Conservation (phyloP, 1,140 invertebrate genomes). For the Goniozus legneri region DNA sequence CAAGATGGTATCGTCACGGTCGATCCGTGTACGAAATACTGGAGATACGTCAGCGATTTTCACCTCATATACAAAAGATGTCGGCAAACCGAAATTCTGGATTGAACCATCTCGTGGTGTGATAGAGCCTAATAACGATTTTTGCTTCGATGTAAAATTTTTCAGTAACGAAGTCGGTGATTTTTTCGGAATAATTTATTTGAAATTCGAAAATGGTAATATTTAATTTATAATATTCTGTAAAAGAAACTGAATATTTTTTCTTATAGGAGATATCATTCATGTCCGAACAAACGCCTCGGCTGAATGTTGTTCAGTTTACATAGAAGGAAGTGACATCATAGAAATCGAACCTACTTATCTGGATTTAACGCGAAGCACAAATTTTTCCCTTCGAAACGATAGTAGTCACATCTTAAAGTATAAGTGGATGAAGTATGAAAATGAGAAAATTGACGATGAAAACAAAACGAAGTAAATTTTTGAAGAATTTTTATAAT, state of each 20-base stretch:
- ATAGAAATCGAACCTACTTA: slow-evolving; percentile 49
- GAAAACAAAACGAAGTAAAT: slow-evolving; percentile 26
- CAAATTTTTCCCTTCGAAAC: slow-evolving; percentile 44
- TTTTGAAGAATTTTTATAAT: neutral
- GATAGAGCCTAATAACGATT: slow-evolving; percentile 35
- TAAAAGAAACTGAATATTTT: too few relatives aligned
- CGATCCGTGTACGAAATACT: slow-evolving; percentile 45
- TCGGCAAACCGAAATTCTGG: too few relatives aligned
- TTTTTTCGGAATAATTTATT: slow-evolving; percentile 30
- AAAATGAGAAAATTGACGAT: slow-evolving; percentile 24
- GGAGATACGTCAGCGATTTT: slow-evolving; percentile 40
- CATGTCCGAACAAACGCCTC: slow-evolving; percentile 31
- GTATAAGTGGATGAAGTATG: slow-evolving; percentile 46
- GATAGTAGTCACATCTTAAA: slow-evolving; percentile 42
- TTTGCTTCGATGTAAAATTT: slow-evolving; percentile 38
- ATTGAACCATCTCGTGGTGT: slow-evolving; percentile 41
- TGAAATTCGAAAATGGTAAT: slow-evolving; percentile 48
- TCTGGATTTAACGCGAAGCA: slow-evolving; percentile 40
- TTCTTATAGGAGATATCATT: slow-evolving; percentile 40
- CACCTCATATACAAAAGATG: slow-evolving; percentile 29
- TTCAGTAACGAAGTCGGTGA: slow-evolving; percentile 24
- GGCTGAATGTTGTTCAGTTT: slow-evolving; percentile 32
- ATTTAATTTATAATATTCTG: slow-evolving; percentile 4
- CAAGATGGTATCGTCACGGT: slow-evolving; percentile 40
- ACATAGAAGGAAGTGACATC: slow-evolving; percentile 31